Base-by-base conservation (phyloP, 2,888 invertebrate species). In the Eupeodes luniger region DNA sequence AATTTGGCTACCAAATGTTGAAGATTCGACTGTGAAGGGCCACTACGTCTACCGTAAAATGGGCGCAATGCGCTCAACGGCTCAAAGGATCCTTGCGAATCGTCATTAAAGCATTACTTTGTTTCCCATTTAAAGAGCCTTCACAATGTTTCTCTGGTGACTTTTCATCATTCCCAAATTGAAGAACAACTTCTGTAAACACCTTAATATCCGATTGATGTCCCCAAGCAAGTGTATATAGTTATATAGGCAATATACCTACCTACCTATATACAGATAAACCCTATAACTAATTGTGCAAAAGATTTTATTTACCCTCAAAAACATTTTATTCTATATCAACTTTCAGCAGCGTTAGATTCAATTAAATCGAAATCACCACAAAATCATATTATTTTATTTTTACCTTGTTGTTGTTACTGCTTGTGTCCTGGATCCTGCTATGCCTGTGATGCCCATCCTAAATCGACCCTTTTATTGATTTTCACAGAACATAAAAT, bases 391-490 rank as follows among this genome's bases (percentile, higher is more conserved):
- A 64, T 76, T n/a, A 59, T 59, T 59, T 59, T 27, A 59, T 81
- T 64, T 44, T 14, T n/a, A 27, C 34, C n/a, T 55, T 40, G 7
- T 0, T 14, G 16, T 61, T 34, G 59, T 51, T 69, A 3, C 57
- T n/a, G 40, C 9, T 40, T 40, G 40, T 40, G 40, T 40, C 40
- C 40, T 40, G 40, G 9, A 40, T 40, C 40, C 40, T 40, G 40
- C 6, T 34, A 14, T 59, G 27, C 27, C 27, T 27, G 27, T 27
- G 19, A 19, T 44, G 14, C 49, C 27, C 66, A 49, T 64, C 64
- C 66, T 49, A 16, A 70, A n/a, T 70, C 69, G 53, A 55, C 62
- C 77, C 16, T 76, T 72, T 81, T 85, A 85, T 85, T 85, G 81
- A 81, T 85, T 81, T 81, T 78, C 55, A 55, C 49, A 51, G 36